Percentiles rank a stretch among this genome's conserved stretches.
Conservation (phyloP, 2,113 vertebrate species). For the Mus musculus region DNA sequence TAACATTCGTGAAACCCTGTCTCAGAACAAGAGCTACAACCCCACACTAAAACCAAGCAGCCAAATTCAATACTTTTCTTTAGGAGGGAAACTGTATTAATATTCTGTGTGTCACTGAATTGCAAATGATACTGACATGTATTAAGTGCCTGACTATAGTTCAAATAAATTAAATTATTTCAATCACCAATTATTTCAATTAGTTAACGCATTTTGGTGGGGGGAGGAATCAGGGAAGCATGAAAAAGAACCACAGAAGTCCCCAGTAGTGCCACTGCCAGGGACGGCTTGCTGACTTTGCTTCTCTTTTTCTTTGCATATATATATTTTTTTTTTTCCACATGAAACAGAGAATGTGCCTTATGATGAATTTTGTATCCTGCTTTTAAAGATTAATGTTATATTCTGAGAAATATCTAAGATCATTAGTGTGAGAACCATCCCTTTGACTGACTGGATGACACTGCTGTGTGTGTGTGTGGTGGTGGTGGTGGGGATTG, state of each 20-base stretch:
- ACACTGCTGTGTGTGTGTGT: background rate
- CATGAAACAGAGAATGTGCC: conserved; percentile 27
- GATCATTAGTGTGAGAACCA: background rate
- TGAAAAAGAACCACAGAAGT: conserved; percentile 12
- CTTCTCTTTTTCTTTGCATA: conserved; percentile 7
- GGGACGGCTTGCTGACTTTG: background rate
- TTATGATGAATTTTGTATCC: conserved; percentile 62
- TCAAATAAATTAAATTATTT: conserved; percentile 48
- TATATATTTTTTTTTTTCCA: background rate
- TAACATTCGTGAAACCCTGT: background rate
- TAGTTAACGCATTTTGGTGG: background rate
- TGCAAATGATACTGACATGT: background rate
- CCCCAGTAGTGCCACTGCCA: background rate
- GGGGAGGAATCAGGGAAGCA: background rate
- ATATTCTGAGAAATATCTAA: conserved; percentile 42
- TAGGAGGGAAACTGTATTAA: background rate
- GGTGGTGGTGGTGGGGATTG: background rate
- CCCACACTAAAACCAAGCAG: background rate
- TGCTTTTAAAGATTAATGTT: conserved; percentile 50
- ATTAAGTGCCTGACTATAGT: conserved; percentile 11
- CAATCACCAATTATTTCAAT: conserved; percentile 21
- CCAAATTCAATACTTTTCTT: background rate
- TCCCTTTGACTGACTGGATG: background rate
- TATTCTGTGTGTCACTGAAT: background rate
- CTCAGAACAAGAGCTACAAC: background rate